A percentile compares a stretch with the other conserved stretches of the same genome.
These are phyloP conservation scores for Pyrrhia umbra DNA, from an alignment of 2,888 invertebrate species.

Conservation along the genomic window DNA sequence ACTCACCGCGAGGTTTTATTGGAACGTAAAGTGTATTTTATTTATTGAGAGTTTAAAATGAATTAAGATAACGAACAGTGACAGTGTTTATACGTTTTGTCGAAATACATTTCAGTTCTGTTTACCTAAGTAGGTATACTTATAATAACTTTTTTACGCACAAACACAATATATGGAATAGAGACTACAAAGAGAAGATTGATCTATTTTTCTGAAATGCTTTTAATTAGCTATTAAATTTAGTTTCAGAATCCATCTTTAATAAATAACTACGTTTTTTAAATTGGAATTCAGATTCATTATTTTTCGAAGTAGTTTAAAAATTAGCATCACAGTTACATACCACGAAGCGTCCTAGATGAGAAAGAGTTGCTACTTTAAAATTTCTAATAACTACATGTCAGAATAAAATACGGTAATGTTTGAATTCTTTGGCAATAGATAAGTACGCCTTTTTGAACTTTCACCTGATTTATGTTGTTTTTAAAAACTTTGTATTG, in stretches of 20 bases:
- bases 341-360: conserved; percentile 21
- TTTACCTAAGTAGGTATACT: background rate
- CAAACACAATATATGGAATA: too few relatives aligned
- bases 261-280: too few relatives aligned
- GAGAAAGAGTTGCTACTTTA: conserved; percentile 23
- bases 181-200: too few relatives aligned
- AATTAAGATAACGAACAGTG: conserved; percentile 62
- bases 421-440: conserved; percentile 34
- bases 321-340: conserved; percentile 25
- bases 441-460: conserved; percentile 24
- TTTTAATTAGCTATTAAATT: too few relatives aligned
- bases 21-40: conserved; percentile 80
- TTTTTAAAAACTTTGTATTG: conserved; percentile 31
- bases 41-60: conserved; percentile 82
- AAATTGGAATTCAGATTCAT: too few relatives aligned
- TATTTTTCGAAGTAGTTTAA: background rate
- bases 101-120: conserved; percentile 10
- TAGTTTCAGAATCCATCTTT: too few relatives aligned
- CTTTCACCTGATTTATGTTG: conserved; percentile 52
- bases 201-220: too few relatives aligned
- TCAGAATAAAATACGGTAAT: conserved; percentile 29
- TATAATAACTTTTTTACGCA: background rate
- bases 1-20: conserved; percentile 75
- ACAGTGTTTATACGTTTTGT: conserved; percentile 34
- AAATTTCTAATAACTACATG: conserved; percentile 22